Evolutionary conservation across 2,797 vertebrate species (phyloP), one percentile per base, ranked within the genome.

Genomic region (Carcharodon carcharias): DNA sequence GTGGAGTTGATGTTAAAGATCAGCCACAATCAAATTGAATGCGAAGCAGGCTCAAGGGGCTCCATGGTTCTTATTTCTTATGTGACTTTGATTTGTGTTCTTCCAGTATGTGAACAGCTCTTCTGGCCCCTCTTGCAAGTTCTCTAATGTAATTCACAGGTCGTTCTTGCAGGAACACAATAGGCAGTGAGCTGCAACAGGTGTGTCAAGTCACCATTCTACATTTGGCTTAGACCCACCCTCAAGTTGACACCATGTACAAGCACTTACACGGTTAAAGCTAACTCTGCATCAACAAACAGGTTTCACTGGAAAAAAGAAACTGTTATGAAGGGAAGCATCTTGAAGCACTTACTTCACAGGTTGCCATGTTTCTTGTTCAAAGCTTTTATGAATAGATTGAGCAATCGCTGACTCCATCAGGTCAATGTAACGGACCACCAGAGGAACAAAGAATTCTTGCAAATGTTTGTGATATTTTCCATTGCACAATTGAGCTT

Each of bases 361-460:
- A 2, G 99, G 98, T 97, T 99, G 99, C 99, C 99, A 99, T 3
- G 99, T 98, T 97, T 99, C 99, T 97, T 99, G 99, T 96, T 99
- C 98, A 96, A 99, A 99, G 96, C 99, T 98, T 93, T 98, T 98
- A 97, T 99, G 99, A 98, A 99, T 98, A 96, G 99, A 99, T 97
- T 99, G 99, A 69, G 99, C 99, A 97, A 99, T 99, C 96, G 99
- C 99, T 0, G 99, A 99, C 97, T 99, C 99, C 99, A 99, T 99
- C 97, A 99, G 98, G 97, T 99, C 99, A 4, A 99, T 98, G 97
- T 99, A 99, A 97, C 99, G 99, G 95, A 99, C 97, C 95, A 99
- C 99, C 97, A 99, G 98, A 35, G 99, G 99, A 96, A 99, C 98
- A 97, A 98, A 99, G 97, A 98, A 97, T 96, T 99, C 98, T 98